Evolutionary conservation across 1,140 invertebrate species (phyloP).

Genomic region (Glossosoma conforme): DNA sequence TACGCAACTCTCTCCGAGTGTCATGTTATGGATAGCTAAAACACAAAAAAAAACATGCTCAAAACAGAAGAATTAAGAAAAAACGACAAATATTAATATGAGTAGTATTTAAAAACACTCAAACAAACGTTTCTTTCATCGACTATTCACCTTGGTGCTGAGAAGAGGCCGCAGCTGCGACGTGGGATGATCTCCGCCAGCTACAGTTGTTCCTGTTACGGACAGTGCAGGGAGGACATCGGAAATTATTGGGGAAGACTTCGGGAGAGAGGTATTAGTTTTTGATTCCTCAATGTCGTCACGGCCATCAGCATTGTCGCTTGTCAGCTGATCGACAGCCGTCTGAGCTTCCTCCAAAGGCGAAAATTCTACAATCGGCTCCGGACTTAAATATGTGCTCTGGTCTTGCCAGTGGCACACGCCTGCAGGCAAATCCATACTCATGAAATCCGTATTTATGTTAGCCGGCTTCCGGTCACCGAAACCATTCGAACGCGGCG

Average conservation of each 20-base stretch:
- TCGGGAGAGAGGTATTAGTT: conserved; percentile 8
- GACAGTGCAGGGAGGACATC: conserved; percentile 20
- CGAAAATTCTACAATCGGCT: conserved; percentile 34
- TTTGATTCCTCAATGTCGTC: conserved; percentile 14
- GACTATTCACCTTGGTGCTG: conserved; percentile 27
- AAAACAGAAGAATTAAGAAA: no score
- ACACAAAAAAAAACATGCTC: no score
- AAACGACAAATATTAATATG: no score
- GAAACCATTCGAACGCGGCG: conserved; percentile 34
- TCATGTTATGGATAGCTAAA: no score
- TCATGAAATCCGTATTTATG: conserved; percentile 60
- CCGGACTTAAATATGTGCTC: conserved; percentile 68
- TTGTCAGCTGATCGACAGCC: background rate
- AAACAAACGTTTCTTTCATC: conserved; percentile 4
- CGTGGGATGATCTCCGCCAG: conserved; percentile 8
- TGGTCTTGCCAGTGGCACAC: conserved; percentile 78
- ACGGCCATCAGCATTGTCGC: background rate
- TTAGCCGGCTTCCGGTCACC: conserved; percentile 30
- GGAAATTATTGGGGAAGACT: conserved; percentile 10
- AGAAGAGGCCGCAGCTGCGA: conserved; percentile 4
- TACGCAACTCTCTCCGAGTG: no score
- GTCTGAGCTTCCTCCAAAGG: background rate
- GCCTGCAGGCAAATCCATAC: conserved; percentile 69
- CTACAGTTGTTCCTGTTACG: conserved; percentile 22
- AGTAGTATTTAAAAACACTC: conserved; percentile 2